phyloP scores from a whole-genome alignment of 2,888 invertebrate genomes.

The Epinotia bilunana region DNA sequence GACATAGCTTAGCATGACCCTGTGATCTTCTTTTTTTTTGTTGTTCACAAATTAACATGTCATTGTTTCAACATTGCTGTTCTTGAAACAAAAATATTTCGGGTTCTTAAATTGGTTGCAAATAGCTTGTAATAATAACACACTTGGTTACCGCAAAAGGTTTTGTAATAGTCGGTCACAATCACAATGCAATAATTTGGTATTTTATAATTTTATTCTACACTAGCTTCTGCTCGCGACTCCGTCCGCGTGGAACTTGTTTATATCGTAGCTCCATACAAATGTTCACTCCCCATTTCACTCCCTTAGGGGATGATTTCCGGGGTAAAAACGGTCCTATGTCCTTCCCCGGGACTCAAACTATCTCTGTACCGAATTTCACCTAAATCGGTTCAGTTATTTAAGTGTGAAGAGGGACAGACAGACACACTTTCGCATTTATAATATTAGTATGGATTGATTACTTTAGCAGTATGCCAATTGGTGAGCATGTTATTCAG shows the following conservation, averaged over 20 bases:
- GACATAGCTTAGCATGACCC: constrained; percentile 66
- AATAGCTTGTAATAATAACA: constrained; percentile 37
- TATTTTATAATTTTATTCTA: too few relatives aligned
- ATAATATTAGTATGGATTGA: neutral
- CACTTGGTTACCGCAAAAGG: constrained; percentile 14
- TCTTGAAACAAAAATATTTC: neutral
- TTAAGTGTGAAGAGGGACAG: too few relatives aligned
- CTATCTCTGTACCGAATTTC: too few relatives aligned
- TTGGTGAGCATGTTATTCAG: neutral
- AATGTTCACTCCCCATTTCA: too few relatives aligned
- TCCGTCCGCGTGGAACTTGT: too few relatives aligned
- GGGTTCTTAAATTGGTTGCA: constrained; percentile 20
- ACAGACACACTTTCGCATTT: too few relatives aligned
- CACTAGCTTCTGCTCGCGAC: too few relatives aligned
- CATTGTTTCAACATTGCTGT: constrained; percentile 7
- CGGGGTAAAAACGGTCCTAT: too few relatives aligned
- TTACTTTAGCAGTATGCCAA: neutral
- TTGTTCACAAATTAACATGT: constrained; percentile 16
- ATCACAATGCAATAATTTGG: neutral
- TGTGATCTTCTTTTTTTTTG: constrained; percentile 43
- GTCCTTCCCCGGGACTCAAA: too few relatives aligned
- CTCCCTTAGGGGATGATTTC: too few relatives aligned
- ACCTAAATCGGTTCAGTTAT: too few relatives aligned
- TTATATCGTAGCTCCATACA: too few relatives aligned
- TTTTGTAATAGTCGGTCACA: constrained; percentile 15